A percentile compares a stretch with the other conserved stretches of the same genome.
Evolutionary conservation across 2,113 vertebrate genomes (phyloP).

Genomic region (Pygoscelis antarcticus): DNA sequence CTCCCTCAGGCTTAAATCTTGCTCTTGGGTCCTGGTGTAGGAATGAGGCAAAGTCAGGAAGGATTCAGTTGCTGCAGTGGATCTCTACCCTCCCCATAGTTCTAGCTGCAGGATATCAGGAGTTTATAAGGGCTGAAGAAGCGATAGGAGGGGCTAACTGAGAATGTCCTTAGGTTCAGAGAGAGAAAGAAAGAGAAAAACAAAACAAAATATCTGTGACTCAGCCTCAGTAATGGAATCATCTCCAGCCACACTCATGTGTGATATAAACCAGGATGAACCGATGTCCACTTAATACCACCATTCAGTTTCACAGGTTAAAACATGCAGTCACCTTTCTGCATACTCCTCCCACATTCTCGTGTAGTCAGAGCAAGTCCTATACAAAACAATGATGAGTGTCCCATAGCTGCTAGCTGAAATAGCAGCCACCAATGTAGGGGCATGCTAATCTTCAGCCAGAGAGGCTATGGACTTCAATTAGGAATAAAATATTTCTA

Average conservation of each 20-base stretch:
- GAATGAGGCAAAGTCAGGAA: background rate
- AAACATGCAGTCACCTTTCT: background rate
- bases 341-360: background rate
- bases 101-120: background rate
- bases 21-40: background rate
- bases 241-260: background rate
- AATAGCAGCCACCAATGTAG: background rate
- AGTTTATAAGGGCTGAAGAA: background rate
- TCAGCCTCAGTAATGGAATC: background rate
- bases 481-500: background rate
- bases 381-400: background rate
- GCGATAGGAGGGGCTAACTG: background rate
- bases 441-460: background rate
- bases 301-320: background rate
- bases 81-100: background rate
- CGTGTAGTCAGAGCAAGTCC: background rate
- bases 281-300: background rate
- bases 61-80: background rate
- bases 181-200: background rate
- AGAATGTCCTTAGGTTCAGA: background rate
- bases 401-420: background rate
- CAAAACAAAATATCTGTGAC: background rate
- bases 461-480: background rate
- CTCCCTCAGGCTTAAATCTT: background rate
- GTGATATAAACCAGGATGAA: background rate